Percentiles rank a stretch among this genome's conserved stretches.
phyloP scores from a whole-genome alignment of 2,888 invertebrate genomes.

The Amphimallon solstitiale region DNA sequence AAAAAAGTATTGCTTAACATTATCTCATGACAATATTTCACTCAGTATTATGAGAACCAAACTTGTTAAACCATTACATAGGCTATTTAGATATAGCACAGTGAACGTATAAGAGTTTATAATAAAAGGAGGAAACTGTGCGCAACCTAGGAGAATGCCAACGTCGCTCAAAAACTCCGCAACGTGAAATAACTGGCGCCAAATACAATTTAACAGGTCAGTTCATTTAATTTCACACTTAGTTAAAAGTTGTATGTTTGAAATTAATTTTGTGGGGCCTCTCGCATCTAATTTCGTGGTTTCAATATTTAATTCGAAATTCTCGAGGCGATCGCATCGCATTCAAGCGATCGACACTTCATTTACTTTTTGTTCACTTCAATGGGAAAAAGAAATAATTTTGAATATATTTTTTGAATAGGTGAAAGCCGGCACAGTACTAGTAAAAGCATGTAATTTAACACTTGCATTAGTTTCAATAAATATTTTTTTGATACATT shows the following conservation, averaged over 20 bases:
- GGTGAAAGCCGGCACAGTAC: no score
- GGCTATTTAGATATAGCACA: no score
- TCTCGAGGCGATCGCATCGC: neutral
- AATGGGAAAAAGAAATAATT: neutral
- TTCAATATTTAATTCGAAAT: slow-evolving; percentile 36
- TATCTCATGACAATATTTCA: no score
- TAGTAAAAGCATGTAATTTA: no score
- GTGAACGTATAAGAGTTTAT: no score
- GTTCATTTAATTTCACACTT: slow-evolving; percentile 43
- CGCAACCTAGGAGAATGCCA: neutral
- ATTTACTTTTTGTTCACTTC: slow-evolving; percentile 4
- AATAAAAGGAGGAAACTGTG: neutral
- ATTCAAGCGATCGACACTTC: slow-evolving; percentile 2
- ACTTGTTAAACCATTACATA: no score
- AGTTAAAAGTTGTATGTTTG: slow-evolving; percentile 40
- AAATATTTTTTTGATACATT: no score
- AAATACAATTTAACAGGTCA: slow-evolving; percentile 42
- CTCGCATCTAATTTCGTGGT: slow-evolving; percentile 34
- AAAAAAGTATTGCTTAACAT: no score
- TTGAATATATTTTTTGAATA: neutral
- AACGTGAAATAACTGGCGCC: slow-evolving; percentile 22
- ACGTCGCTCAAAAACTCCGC: slow-evolving; percentile 27
- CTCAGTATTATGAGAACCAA: no score
- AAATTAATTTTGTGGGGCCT: slow-evolving; percentile 38
- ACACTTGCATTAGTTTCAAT: no score